These are phyloP conservation scores for Heterodera filipjevi DNA, from an alignment of 2,888 invertebrate species.

Conservation along the genomic window DNA sequence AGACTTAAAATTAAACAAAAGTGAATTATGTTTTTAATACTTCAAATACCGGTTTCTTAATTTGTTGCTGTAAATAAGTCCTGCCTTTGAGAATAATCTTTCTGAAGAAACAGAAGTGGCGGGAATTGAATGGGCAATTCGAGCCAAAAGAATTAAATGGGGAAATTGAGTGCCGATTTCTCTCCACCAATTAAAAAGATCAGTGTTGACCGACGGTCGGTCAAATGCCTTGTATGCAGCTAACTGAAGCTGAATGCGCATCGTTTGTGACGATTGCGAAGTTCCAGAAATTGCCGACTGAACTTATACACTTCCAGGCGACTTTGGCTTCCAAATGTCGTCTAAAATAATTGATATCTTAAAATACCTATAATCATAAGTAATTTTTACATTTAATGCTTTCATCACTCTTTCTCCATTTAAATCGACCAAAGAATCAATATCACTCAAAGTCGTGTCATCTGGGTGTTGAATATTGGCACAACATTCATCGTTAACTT, in stretches of 20 bases:
- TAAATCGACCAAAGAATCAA: neutral
- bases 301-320: neutral
- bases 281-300: neutral
- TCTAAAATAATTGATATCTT: neutral
- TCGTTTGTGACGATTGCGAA: neutral
- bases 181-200: conserved; percentile 3
- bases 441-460: neutral
- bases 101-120: conserved; percentile 20
- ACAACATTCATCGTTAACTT: neutral
- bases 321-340: conserved; percentile 12
- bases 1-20: too few species aligned
- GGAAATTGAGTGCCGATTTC: neutral
- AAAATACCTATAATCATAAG: neutral
- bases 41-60: neutral
- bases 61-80: conserved; percentile 17
- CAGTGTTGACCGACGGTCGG: neutral
- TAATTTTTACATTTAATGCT: neutral
- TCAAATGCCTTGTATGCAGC: conserved; percentile 1
- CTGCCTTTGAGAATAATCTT: conserved; percentile 26
- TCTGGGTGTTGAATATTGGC: too few species aligned
- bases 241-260: conserved; percentile 4
- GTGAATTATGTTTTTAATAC: neutral
- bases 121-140: conserved; percentile 8
- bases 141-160: neutral
- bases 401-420: neutral